Evolutionary conservation across 2,113 vertebrate genomes (phyloP).

Genomic region (Hylia prasina): DNA sequence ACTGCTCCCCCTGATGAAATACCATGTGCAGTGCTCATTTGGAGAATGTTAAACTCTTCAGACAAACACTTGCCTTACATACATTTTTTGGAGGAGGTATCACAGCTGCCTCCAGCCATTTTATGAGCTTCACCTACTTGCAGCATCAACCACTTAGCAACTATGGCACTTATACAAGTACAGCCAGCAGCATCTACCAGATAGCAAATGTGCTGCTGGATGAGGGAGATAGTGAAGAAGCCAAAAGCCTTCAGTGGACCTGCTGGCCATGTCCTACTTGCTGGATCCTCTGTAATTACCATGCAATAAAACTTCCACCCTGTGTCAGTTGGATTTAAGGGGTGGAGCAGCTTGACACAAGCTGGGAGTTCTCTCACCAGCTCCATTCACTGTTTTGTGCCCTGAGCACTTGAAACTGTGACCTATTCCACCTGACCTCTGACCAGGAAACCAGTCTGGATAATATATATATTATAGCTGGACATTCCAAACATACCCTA

Average conservation of each 20-base stretch:
- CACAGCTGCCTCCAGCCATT: background rate
- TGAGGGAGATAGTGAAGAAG: background rate
- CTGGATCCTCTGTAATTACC: background rate
- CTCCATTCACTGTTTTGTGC: background rate
- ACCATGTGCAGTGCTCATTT: background rate
- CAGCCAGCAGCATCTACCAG: background rate
- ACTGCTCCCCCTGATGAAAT: background rate
- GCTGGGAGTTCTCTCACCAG: background rate
- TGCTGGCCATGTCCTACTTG: background rate
- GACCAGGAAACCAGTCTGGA: background rate
- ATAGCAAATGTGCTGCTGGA: background rate
- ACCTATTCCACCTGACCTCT: background rate
- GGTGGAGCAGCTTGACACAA: rapidly evolving
- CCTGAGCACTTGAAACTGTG: background rate
- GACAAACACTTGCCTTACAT: background rate
- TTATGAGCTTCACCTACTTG: background rate
- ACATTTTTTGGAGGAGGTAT: background rate
- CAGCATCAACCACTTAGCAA: background rate
- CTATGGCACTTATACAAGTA: background rate
- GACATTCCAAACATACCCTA: background rate
- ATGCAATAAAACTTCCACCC: background rate
- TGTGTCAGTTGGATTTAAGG: background rate
- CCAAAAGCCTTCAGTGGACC: background rate
- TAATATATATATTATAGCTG: background rate
- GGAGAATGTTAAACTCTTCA: background rate